Evolutionary conservation across 2,113 vertebrate genomes (phyloP).

Genomic region (Lanius collurio): DNA sequence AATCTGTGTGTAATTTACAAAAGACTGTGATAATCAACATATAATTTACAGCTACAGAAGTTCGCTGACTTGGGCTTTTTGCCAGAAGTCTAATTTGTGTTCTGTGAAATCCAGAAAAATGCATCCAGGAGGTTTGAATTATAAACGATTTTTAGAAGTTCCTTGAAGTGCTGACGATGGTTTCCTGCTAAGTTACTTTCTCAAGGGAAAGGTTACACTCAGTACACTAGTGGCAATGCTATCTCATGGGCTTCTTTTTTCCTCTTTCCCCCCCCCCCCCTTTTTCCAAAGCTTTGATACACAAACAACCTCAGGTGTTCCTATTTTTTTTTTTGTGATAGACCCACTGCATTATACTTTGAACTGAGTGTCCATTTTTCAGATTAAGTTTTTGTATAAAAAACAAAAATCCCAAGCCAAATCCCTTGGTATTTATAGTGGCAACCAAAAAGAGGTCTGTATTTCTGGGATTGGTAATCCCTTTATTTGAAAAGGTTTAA

Average conservation of each 20-base stretch:
- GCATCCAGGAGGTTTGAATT: conserved; percentile 24
- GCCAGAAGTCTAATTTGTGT: conserved; percentile 39
- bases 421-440: conserved; percentile 58
- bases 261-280: rapidly evolving
- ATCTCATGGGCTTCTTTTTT: conserved; percentile 28
- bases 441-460: conserved; percentile 68
- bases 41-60: not conserved
- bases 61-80: not conserved
- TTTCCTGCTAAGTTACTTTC: conserved; percentile 20
- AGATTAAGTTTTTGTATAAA: conserved; percentile 39
- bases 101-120: conserved; percentile 38
- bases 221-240: conserved; percentile 14
- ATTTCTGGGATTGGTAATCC: conserved; percentile 70
- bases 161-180: not conserved
- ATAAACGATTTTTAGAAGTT: conserved; percentile 31
- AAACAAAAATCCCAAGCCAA: conserved; percentile 2
- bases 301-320: not conserved
- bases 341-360: conserved; percentile 35
- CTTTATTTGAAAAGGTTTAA: conserved; percentile 55
- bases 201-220: not conserved
- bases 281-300: not conserved
- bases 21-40: conserved; percentile 39
- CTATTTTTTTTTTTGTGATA: not conserved
- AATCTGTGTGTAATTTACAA: not conserved
- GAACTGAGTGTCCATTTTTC: conserved; percentile 12